Evolutionary conservation across 1,140 invertebrate species (phyloP).

Genomic region (Drosophila punjabiensis): DNA sequence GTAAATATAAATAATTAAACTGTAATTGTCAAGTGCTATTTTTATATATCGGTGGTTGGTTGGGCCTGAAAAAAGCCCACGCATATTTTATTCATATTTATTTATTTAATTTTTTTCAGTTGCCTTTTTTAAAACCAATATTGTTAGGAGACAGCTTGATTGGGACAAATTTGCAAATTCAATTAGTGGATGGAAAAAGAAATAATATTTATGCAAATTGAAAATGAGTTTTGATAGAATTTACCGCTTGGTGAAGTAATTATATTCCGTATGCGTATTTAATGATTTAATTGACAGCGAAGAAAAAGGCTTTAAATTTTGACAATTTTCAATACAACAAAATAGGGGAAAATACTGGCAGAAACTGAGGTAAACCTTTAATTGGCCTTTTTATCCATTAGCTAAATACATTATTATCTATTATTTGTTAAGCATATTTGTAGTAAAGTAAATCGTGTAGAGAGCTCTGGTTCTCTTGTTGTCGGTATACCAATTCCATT

Average conservation of each 20-base stretch:
- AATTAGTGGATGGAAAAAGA: slow-evolving; percentile 41
- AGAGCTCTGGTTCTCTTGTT: slow-evolving; percentile 50
- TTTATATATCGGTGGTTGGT: slow-evolving; percentile 72
- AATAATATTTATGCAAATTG: slow-evolving; percentile 11
- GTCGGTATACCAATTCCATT: slow-evolving; percentile 68
- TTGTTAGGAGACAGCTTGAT: slow-evolving; percentile 8
- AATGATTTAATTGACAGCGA: slow-evolving; percentile 42
- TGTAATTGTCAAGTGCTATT: slow-evolving; percentile 66
- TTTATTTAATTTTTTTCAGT: not conserved
- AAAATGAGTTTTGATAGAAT: slow-evolving; percentile 27
- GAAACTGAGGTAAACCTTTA: not conserved
- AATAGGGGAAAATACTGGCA: not conserved
- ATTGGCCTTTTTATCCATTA: slow-evolving; percentile 9
- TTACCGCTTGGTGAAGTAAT: slow-evolving; percentile 27
- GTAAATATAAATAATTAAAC: slow-evolving; percentile 51
- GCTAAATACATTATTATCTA: slow-evolving; percentile 27
- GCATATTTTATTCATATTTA: slow-evolving; percentile 30
- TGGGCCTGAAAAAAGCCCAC: slow-evolving; percentile 37
- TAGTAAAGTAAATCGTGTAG: slow-evolving; percentile 74
- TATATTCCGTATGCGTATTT: slow-evolving; percentile 15
- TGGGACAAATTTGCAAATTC: slow-evolving; percentile 33
- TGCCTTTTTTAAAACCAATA: slow-evolving; percentile 24
- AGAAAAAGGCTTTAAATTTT: slow-evolving; percentile 8
- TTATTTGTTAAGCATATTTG: slow-evolving; percentile 35
- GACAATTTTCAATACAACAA: not conserved